phyloP scores from a whole-genome alignment of 2,797 vertebrate genomes.

The Paguma larvata region DNA sequence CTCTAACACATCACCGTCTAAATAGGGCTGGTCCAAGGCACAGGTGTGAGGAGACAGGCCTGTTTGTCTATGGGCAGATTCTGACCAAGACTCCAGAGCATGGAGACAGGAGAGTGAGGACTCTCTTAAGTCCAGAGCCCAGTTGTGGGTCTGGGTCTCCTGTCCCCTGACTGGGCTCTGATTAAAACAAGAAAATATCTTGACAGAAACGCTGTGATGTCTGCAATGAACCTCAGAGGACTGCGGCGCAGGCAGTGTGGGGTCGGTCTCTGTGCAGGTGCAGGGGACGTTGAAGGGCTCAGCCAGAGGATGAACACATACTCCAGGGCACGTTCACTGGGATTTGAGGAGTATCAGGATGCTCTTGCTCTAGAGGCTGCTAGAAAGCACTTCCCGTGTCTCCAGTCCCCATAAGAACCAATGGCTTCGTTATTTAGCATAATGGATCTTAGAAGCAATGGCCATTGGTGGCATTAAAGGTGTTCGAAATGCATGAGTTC shows the following conservation, averaged over 20 bases:
- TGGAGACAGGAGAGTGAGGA: background rate
- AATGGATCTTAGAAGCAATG: background rate
- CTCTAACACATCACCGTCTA: background rate
- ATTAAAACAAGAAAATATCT: background rate
- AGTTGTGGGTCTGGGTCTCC: background rate
- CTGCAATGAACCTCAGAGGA: background rate
- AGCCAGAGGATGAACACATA: background rate
- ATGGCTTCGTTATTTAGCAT: background rate
- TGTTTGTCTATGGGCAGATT: background rate
- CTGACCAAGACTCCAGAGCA: background rate
- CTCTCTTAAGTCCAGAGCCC: background rate
- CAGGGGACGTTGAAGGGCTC: background rate
- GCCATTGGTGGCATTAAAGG: background rate
- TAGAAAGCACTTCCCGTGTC: background rate
- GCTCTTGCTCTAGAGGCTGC: background rate
- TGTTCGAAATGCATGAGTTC: background rate
- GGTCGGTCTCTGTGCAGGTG: background rate
- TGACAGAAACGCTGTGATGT: background rate
- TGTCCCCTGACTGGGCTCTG: background rate
- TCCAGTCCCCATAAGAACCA: background rate
- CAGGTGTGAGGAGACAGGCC: background rate
- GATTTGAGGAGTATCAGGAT: background rate
- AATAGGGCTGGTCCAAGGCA: background rate
- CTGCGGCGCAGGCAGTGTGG: background rate
- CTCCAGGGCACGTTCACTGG: background rate